phyloP scores from a whole-genome alignment of 2,888 invertebrate genomes.

The Rhingia campestris region DNA sequence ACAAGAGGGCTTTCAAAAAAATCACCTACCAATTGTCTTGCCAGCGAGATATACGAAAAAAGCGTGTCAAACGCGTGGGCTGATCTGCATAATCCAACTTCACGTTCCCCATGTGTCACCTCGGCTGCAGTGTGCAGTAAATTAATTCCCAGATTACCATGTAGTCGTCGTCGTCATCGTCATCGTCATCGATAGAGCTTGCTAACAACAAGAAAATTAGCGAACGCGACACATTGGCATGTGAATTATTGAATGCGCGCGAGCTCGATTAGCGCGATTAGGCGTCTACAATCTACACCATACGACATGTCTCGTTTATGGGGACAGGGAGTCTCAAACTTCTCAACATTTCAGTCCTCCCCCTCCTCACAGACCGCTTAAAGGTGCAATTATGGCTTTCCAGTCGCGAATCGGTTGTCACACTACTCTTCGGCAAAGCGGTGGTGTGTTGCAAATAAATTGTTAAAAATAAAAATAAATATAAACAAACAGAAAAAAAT shows the following conservation, averaged over 20 bases:
- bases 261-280: slow-evolving; percentile 67
- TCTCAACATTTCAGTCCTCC: slow-evolving; percentile 18
- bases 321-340: slow-evolving; percentile 9
- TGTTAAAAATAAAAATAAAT: slow-evolving; percentile 24
- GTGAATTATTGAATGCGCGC: slow-evolving; percentile 72
- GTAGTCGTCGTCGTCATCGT: slow-evolving; percentile 56
- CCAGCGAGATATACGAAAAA: slow-evolving; percentile 24
- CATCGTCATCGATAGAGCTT: slow-evolving; percentile 65
- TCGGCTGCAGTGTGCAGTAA: slow-evolving; percentile 48
- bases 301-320: slow-evolving; percentile 24
- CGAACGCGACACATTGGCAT: slow-evolving; percentile 72
- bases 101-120: slow-evolving; percentile 49
- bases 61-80: slow-evolving; percentile 72
- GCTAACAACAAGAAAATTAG: slow-evolving; percentile 71
- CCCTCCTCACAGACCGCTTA: not conserved
- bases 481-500: slow-evolving; percentile 17
- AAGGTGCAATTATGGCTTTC: slow-evolving; percentile 63
- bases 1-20: slow-evolving; percentile 35
- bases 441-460: slow-evolving; percentile 52
- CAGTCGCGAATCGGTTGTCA: slow-evolving; percentile 62
- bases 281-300: slow-evolving; percentile 22
- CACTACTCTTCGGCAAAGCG: slow-evolving; percentile 32
- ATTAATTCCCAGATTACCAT: slow-evolving; percentile 55
- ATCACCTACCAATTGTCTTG: slow-evolving; percentile 41
- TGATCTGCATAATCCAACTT: slow-evolving; percentile 53